A percentile compares a stretch with the other conserved stretches of the same genome.
These are phyloP conservation scores for Ivindomyrus marchei DNA, from an alignment of 2,113 vertebrate genomes.

Conservation along the genomic window DNA sequence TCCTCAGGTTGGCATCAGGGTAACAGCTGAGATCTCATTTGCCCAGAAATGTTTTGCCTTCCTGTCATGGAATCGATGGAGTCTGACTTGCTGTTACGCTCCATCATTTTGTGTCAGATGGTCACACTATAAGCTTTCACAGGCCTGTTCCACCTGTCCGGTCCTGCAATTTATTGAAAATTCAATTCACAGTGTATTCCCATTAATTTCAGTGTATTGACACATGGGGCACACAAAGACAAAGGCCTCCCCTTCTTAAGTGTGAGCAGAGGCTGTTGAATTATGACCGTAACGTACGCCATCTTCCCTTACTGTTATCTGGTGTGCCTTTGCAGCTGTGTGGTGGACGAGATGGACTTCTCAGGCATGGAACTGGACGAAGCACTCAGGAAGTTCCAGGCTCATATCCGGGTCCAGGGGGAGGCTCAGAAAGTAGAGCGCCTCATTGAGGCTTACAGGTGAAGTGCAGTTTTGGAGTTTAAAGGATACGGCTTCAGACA, in stretches of 20 bases:
- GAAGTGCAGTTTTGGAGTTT: constrained; percentile 15
- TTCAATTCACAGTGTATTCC: neutral
- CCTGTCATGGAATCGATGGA: neutral
- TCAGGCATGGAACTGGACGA: constrained; percentile 90
- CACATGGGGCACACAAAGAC: neutral
- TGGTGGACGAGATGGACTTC: constrained; percentile 98
- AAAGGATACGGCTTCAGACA: neutral
- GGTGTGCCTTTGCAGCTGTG: constrained; percentile 65
- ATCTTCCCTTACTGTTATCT: neutral
- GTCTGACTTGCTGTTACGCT: neutral
- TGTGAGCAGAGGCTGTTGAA: neutral
- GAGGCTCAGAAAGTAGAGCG: constrained; percentile 95
- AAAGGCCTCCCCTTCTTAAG: neutral
- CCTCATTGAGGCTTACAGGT: constrained; percentile 94
- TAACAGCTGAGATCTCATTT: constrained; percentile 33
- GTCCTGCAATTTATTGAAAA: neutral
- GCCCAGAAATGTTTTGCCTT: neutral
- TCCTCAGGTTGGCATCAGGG: constrained; percentile 18
- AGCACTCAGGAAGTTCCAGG: constrained; percentile 93
- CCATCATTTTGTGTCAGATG: neutral
- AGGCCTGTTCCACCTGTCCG: neutral
- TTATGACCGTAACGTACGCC: neutral
- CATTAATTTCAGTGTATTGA: neutral
- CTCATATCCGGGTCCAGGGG: constrained; percentile 91
- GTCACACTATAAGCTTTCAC: neutral